A percentile compares a stretch with the other conserved stretches of the same genome.
These are phyloP conservation scores for Microtus pennsylvanicus DNA, from an alignment of 2,113 vertebrate species.

Conservation along the genomic window DNA sequence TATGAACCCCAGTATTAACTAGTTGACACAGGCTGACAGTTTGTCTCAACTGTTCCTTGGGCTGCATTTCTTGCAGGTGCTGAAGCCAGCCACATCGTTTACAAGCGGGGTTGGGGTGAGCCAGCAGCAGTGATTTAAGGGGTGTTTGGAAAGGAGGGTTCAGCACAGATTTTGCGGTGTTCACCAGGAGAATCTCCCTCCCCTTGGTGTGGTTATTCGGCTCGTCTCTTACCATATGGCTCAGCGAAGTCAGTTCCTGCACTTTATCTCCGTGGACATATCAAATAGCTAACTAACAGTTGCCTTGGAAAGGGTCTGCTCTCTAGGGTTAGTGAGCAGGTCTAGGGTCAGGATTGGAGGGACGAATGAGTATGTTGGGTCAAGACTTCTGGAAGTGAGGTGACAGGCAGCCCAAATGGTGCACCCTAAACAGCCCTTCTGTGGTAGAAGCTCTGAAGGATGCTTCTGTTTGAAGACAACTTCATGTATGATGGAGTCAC, in stretches of 20 bases:
- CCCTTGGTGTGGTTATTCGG: background rate
- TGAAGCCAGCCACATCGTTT: background rate
- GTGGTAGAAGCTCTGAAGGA: background rate
- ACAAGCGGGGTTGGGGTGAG: background rate
- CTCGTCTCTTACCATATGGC: background rate
- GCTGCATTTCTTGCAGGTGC: background rate
- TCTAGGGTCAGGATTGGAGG: background rate
- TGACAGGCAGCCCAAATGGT: accelerated
- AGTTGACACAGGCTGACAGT: background rate
- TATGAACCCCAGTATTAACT: background rate
- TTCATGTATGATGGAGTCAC: background rate
- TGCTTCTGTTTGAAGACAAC: background rate
- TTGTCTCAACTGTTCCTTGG: background rate
- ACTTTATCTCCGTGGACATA: background rate
- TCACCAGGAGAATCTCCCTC: background rate
- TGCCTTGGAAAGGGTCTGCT: background rate
- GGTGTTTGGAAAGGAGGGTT: background rate
- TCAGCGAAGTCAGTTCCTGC: background rate
- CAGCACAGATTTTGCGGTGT: background rate
- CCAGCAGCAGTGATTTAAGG: background rate
- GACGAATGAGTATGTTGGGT: background rate
- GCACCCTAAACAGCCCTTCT: background rate
- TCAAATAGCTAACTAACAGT: background rate
- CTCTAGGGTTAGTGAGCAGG: background rate
- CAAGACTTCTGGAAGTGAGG: background rate